Evolutionary conservation across 92 coral and sea anemone genomes (phyloP).

Genomic region (Porites evermanni): DNA sequence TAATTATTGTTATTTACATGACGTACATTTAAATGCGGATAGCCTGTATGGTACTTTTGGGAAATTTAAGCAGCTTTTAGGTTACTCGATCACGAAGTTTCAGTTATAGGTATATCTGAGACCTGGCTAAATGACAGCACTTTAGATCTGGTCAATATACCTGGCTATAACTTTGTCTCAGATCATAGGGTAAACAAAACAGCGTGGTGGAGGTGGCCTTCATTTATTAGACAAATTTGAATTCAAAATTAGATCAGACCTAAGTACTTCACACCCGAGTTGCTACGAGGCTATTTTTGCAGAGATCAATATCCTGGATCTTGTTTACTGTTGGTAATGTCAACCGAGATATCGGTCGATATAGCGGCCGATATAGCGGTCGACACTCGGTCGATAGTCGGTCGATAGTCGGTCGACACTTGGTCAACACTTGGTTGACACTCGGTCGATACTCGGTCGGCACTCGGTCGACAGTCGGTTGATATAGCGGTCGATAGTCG

Average conservation of each 20-base stretch:
- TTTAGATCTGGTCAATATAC: constrained; percentile 20
- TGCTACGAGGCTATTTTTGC: neutral
- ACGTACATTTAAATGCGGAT: no score
- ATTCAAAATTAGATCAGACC: constrained; percentile 1
- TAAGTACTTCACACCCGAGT: neutral
- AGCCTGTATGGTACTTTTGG: no score
- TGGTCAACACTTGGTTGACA: no score
- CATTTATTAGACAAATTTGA: constrained; percentile 20
- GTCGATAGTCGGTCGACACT: no score
- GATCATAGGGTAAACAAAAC: constrained; percentile 24
- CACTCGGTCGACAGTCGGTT: no score
- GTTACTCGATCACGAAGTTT: constrained; percentile 11
- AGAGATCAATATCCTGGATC: neutral
- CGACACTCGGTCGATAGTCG: no score
- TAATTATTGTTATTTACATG: no score
- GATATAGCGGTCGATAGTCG: neutral
- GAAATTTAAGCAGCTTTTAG: neutral
- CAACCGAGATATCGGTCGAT: no score
- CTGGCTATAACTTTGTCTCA: constrained; percentile 54
- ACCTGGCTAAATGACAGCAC: constrained; percentile 43
- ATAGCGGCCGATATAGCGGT: no score
- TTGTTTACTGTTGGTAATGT: neutral
- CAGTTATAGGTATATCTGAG: constrained; percentile 44
- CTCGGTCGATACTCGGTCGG: no score
- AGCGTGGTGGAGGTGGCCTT: constrained; percentile 63